These are phyloP conservation scores for Donacobius atricapilla DNA, from an alignment of 2,113 vertebrate genomes.

Conservation along the genomic window DNA sequence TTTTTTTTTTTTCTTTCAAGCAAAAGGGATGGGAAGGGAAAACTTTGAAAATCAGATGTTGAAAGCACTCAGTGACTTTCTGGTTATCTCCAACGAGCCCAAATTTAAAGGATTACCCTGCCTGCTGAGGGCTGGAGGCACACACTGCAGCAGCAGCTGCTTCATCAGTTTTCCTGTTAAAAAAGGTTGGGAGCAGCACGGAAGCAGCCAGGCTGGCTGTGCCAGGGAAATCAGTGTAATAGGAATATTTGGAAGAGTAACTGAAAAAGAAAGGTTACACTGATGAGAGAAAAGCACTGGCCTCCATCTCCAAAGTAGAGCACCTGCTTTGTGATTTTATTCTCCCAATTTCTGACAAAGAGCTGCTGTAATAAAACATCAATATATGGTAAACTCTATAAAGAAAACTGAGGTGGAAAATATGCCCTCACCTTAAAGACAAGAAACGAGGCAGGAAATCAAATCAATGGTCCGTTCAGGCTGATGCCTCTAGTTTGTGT, in stretches of 20 bases:
- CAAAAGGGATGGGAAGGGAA: neutral
- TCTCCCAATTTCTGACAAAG: neutral
- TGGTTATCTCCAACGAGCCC: neutral
- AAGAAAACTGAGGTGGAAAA: conserved; percentile 23
- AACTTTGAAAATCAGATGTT: neutral
- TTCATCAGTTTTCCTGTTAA: neutral
- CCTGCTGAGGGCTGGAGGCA: neutral
- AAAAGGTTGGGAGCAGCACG: neutral
- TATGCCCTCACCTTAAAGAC: conserved; percentile 7
- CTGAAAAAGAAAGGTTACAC: neutral
- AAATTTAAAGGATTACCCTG: neutral
- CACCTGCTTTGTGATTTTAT: neutral
- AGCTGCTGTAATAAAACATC: neutral
- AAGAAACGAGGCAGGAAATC: conserved; percentile 19
- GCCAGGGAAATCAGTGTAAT: neutral
- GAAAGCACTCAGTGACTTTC: neutral
- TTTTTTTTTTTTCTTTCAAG: neutral
- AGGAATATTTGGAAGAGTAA: neutral
- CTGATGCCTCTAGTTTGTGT: neutral
- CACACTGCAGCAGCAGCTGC: neutral
- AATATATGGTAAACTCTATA: neutral
- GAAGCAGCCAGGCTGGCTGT: neutral
- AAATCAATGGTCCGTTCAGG: neutral
- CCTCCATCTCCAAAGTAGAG: neutral
- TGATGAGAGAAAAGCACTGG: neutral